phyloP scores from a whole-genome alignment of 2,113 vertebrate genomes.

The Ctenodactylus gundi region DNA sequence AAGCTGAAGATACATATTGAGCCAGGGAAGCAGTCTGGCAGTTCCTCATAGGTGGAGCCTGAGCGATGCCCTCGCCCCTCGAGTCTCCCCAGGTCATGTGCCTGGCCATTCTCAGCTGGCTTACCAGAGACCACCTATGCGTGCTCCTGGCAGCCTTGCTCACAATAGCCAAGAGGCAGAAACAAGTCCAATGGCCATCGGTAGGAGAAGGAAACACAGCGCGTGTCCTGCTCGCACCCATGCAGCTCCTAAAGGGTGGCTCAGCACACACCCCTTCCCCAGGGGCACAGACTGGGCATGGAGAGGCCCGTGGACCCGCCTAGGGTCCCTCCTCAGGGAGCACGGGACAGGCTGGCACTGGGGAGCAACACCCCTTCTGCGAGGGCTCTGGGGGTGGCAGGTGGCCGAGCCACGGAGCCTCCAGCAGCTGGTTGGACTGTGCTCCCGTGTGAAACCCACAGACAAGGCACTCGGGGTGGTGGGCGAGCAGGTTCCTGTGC shows the following conservation, averaged over 20 bases:
- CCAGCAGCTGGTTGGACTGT: too few species aligned
- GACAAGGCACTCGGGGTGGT: background rate
- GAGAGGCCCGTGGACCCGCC: background rate
- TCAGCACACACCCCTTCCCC: too few species aligned
- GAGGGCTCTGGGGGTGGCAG: fast-evolving
- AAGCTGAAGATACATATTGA: background rate
- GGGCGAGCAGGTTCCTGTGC: fast-evolving
- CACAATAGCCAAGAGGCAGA: background rate
- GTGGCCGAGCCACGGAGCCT: background rate
- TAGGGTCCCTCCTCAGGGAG: too few species aligned
- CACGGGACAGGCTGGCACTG: too few species aligned
- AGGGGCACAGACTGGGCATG: too few species aligned
- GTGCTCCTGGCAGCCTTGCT: background rate
- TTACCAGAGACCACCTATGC: background rate
- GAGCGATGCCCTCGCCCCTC: too few species aligned
- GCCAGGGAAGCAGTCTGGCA: fast-evolving
- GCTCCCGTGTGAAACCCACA: fast-evolving
- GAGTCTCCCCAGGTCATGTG: too few species aligned
- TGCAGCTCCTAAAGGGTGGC: too few species aligned
- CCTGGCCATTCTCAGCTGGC: too few species aligned
- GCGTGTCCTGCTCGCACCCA: fast-evolving
- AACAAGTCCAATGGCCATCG: background rate
- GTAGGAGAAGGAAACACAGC: background rate
- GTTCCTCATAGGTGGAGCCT: background rate
- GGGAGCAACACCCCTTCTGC: fast-evolving